phyloP scores from a whole-genome alignment of 2,888 invertebrate genomes.

The Myopa tessellatipennis region DNA sequence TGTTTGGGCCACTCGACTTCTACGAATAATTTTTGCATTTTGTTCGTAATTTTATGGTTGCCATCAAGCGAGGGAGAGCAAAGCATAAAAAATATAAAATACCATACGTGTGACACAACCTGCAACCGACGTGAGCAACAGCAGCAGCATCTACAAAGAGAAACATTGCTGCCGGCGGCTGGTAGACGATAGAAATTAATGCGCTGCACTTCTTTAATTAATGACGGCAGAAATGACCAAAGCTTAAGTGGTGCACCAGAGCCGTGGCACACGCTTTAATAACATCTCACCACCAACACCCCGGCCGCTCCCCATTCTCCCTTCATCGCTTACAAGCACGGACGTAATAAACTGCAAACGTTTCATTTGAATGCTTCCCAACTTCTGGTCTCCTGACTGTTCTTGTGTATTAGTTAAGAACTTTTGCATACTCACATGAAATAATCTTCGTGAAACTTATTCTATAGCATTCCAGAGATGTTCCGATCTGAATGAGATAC shows the following conservation, averaged over 20 bases:
- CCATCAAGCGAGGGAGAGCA: slow-evolving; percentile 34
- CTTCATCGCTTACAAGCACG: not conserved
- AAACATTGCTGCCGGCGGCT: not conserved
- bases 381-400: slow-evolving; percentile 19
- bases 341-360: not conserved
- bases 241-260: slow-evolving; percentile 24
- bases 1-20: not conserved
- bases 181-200: slow-evolving; percentile 28
- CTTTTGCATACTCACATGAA: slow-evolving; percentile 22
- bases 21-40: slow-evolving; percentile 34
- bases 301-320: not conserved
- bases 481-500: too few species aligned
- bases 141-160: not conserved
- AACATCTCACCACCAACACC: not conserved
- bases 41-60: slow-evolving; percentile 32
- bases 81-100: slow-evolving; percentile 32
- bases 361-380: slow-evolving; percentile 20
- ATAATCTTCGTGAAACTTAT: slow-evolving; percentile 3
- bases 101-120: slow-evolving; percentile 24
- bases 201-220: slow-evolving; percentile 38
- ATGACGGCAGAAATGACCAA: slow-evolving; percentile 15
- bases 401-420: slow-evolving; percentile 27
- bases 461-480: slow-evolving; percentile 18
- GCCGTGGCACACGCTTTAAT: slow-evolving; percentile 21
- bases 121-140: not conserved